Evolutionary conservation across 2,888 invertebrate species (phyloP).

Genomic region (Drosophila lutescens): DNA sequence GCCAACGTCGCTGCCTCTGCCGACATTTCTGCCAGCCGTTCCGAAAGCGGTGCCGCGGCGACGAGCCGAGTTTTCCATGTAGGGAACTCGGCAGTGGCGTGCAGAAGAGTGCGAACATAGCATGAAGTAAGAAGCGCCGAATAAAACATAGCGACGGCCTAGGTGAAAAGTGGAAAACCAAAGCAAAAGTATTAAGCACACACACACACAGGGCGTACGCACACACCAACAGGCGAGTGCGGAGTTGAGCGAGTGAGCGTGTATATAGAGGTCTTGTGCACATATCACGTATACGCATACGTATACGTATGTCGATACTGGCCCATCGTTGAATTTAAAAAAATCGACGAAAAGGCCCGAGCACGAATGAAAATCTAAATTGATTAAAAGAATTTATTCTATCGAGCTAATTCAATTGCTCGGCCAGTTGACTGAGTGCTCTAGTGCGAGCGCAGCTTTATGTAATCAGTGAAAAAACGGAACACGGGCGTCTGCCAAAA

Average conservation of each 20-base stretch:
- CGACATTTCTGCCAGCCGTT: constrained; percentile 38
- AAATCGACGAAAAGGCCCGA: constrained; percentile 11
- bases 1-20: constrained; percentile 50
- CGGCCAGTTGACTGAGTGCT: constrained; percentile 22
- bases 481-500: constrained; percentile 1
- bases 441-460: constrained; percentile 46
- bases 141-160: constrained; percentile 66
- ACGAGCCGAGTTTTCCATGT: constrained; percentile 77
- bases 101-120: constrained; percentile 84
- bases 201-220: constrained; percentile 32
- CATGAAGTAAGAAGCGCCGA: constrained; percentile 81
- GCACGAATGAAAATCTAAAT: constrained; percentile 52
- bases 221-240: constrained; percentile 22
- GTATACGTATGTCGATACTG: not conserved
- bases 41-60: constrained; percentile 36
- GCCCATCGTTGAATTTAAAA: constrained; percentile 2
- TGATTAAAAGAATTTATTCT: constrained; percentile 64
- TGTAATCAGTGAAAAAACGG: constrained; percentile 49
- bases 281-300: constrained; percentile 10
- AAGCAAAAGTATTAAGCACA: constrained; percentile 69
- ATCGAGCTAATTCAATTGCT: constrained; percentile 39
- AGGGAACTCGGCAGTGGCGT: constrained; percentile 84
- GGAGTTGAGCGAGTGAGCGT: constrained; percentile 29
- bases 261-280: constrained; percentile 22
- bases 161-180: constrained; percentile 68